Percentiles rank a stretch among this genome's conserved stretches.
Conservation (phyloP, 2,113 vertebrate species). For the Daboia siamensis region DNA sequence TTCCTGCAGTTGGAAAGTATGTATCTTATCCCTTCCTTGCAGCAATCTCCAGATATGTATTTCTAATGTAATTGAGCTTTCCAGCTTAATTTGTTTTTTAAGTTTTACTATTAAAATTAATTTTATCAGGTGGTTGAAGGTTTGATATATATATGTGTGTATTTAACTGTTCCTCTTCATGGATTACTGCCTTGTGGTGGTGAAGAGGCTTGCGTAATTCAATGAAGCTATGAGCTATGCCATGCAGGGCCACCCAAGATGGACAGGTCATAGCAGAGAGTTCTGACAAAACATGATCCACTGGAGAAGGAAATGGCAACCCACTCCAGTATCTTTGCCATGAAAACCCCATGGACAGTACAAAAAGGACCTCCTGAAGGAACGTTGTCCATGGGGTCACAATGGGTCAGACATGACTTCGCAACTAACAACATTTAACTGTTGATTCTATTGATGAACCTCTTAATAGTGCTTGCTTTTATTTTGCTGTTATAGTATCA, state of each 20-base stretch:
- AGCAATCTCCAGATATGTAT: neutral
- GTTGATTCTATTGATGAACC: neutral
- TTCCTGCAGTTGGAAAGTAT: neutral
- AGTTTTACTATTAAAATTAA: neutral
- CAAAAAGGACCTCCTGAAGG: too few relatives aligned
- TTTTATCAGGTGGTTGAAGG: neutral
- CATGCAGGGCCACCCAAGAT: too few relatives aligned
- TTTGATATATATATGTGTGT: neutral
- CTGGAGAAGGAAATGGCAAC: too few relatives aligned
- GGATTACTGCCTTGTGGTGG: too few relatives aligned
- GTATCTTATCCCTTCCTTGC: neutral
- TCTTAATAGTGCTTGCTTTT: neutral
- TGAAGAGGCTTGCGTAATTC: too few relatives aligned
- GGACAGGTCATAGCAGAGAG: too few relatives aligned
- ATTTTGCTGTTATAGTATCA: neutral
- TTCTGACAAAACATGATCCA: too few relatives aligned
- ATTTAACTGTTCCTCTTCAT: neutral
- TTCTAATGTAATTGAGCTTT: neutral
- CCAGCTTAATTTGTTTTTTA: neutral
- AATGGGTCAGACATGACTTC: too few relatives aligned
- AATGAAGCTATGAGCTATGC: too few relatives aligned
- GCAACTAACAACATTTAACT: neutral
- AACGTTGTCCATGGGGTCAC: too few relatives aligned
- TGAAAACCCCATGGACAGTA: too few relatives aligned
- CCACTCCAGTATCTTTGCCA: too few relatives aligned